Base-by-base conservation (phyloP, 2,113 vertebrate genomes). In the Seriola aureovittata region DNA sequence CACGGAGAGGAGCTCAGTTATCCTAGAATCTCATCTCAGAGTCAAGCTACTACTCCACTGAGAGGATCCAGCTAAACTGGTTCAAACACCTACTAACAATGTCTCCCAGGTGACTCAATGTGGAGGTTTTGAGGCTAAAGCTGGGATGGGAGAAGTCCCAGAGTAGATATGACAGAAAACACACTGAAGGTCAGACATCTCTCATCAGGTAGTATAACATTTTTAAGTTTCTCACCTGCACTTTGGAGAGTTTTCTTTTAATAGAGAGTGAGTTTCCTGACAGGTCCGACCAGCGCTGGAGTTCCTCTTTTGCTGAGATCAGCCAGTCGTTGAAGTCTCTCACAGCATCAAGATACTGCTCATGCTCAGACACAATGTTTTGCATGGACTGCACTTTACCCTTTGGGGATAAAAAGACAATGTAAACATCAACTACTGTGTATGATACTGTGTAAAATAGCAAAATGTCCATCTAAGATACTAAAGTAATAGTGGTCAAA, bases 311-410 rank as follows among this genome's bases (percentile, higher is more conserved):
- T 11, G 97, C 98, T 9, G 97, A 99, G 62, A 97, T 94, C 67
- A 99, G 96, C 98, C 98, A 99, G 80, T 99, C 98, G 0, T 96
- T 97, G 91, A 98, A 96, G 82, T 99, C 98, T 88, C 98, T 96
- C 29, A 99, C 96, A 2, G 97, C 95, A 44, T 97, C 97, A 2
- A 98, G 85, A 44, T 99, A 99, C 81, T 97, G 93, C 75, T 98
- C 95, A 57, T 99, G 98, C 71, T 98, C 97, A 80, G 97, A 97
- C 77, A 99, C 96, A 0, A 96, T 94, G 68, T 96, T 97, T 92
- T 98, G 97, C 74, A 96, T 96, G 80, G 95, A 96, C 80, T 96
- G 97, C 80, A 99, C 97, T 93, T 98, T 99, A 75, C 96, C 97
- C 98, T 99, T 38, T 44, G 29, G 5, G 55, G 72, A 55, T 86